These are phyloP conservation scores for Trachelus troglodyta DNA, from an alignment of 2,888 invertebrate species.

Conservation along the genomic window DNA sequence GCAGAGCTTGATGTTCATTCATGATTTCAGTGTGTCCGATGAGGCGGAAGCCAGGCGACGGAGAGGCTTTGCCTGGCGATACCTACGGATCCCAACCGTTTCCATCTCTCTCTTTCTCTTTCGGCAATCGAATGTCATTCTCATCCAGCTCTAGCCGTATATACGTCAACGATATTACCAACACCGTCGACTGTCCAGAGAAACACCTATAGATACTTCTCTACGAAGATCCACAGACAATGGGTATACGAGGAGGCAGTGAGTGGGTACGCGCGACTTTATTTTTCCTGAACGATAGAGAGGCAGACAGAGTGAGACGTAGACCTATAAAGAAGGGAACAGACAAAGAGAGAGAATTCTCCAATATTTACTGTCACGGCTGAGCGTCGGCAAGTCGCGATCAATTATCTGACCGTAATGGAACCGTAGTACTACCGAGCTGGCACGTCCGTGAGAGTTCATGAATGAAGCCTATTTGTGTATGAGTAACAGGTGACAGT, in stretches of 20 bases:
- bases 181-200: neutral
- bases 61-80: neutral
- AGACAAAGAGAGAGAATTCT: neutral
- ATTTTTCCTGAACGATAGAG: neutral
- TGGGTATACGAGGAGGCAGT: neutral
- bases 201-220: neutral
- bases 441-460: constrained; percentile 27
- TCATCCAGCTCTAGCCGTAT: neutral
- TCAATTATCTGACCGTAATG: constrained; percentile 8
- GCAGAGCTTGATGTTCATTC: neutral
- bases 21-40: neutral
- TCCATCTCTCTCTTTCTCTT: too few species aligned
- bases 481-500: constrained; percentile 54
- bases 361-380: constrained; percentile 4
- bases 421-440: constrained; percentile 1
- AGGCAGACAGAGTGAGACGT: neutral
- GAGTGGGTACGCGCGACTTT: neutral
- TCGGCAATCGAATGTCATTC: neutral
- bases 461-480: constrained; percentile 57
- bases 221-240: neutral
- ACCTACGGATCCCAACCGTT: neutral
- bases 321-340: too few species aligned
- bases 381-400: neutral
- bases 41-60: neutral
- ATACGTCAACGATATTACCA: neutral